Evolutionary conservation across 2,113 vertebrate species (phyloP), one percentile per base, ranked within the genome.

Genomic region (Eulacestoma nigropectus): DNA sequence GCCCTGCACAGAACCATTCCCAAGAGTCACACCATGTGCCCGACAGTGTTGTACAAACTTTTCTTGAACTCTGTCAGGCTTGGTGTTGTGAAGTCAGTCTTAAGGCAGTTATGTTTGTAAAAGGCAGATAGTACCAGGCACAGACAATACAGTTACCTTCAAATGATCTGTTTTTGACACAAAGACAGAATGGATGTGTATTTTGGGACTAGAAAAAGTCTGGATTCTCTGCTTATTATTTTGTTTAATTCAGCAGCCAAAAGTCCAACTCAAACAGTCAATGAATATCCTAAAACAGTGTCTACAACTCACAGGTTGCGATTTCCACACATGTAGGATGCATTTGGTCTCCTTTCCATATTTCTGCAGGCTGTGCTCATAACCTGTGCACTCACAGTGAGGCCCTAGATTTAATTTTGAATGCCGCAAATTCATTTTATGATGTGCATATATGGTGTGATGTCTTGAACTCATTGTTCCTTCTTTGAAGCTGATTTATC

Each of bases 391-490:
- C 30, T 67, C 49, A 20, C 8, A 70, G 14, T 23, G 21, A 37
- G 21, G 25, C 5, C 7, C 3, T 33, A 62, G 42, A 88, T 60
- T 60, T 64, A 27, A 64, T 76, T 72, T 35, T 49, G 37, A 25
- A 14, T n/a, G 44, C 11, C 47, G 11, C 16, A 81, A 89, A 84
- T 50, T 42, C 27, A 39, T 50, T 84, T 84, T 59, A 78, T 32
- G 32, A 26, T 0, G 2, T 4, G 1, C 9, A 41, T 37, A 15
- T 30, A 23, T 41, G 9, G 19, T 65, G n/a, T 16, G n/a, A 62
- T 67, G 55, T 5, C 39, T 74, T 91, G 76, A 92, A 55, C 60
- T 47, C 21, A 13, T n/a, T 77, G 42, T 81, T 87, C 42, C 42
- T 42, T 11, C 21, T 55, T 89, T 49, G 83, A 74, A 78, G n/a